Conservation (phyloP, 2,888 invertebrate genomes). For the Mactromeris polynyma region DNA sequence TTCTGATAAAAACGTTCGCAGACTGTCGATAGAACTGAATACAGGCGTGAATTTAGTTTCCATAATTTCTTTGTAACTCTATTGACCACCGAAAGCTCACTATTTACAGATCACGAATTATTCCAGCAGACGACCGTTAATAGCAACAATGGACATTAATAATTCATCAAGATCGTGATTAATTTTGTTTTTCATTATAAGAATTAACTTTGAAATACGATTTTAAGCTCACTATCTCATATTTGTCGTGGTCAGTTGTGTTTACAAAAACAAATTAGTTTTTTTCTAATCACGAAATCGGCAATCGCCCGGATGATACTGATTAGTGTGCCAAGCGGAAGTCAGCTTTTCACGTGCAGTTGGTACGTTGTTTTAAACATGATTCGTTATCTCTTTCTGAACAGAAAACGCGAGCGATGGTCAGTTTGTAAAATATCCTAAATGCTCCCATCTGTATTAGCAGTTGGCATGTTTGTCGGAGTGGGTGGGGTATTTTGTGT, state of each 20-base stretch:
- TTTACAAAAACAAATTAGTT: conserved; percentile 51
- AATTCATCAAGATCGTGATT: conserved; percentile 34
- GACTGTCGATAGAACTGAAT: background rate
- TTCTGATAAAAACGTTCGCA: background rate
- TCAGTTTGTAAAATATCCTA: background rate
- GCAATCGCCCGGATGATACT: background rate
- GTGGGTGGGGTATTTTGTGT: background rate
- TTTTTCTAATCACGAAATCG: conserved; percentile 28
- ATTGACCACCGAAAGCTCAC: background rate
- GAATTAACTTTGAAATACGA: conserved; percentile 28
- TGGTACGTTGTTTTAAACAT: background rate
- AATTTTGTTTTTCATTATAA: conserved; percentile 31
- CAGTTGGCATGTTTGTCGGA: background rate
- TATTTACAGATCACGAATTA: background rate
- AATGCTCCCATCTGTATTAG: background rate
- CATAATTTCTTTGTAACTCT: conserved; percentile 6
- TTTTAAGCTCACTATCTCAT: conserved; percentile 41
- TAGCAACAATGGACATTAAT: conserved; percentile 28
- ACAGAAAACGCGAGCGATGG: background rate
- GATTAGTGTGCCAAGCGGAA: conserved; percentile 5
- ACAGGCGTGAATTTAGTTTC: background rate
- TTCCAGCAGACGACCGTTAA: conserved; percentile 7
- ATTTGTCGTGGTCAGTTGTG: conserved; percentile 39
- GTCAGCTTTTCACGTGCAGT: background rate
- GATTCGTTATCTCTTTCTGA: background rate